These are phyloP conservation scores for Coregonus clupeaformis DNA, from an alignment of 2,113 vertebrate genomes.

Conservation along the genomic window DNA sequence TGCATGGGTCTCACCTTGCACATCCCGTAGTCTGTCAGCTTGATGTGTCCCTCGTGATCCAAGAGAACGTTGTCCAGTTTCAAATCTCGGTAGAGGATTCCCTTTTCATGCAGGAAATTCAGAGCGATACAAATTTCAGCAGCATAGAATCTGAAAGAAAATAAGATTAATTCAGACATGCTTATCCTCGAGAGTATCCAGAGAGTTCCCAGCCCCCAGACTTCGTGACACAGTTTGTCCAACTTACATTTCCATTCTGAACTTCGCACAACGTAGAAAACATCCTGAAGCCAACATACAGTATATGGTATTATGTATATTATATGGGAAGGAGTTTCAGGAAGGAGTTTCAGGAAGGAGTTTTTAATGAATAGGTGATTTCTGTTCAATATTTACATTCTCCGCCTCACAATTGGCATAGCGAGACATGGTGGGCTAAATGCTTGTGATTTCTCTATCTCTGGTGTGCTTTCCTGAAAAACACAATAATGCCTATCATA, in stretches of 20 bases:
- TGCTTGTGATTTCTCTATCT: not conserved
- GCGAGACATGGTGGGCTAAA: not conserved
- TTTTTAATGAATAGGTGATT: too few species aligned
- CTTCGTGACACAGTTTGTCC: not conserved
- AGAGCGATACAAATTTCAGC: conserved; percentile 97
- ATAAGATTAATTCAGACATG: not conserved
- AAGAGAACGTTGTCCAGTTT: conserved; percentile 98
- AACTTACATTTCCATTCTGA: not conserved
- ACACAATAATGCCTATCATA: not conserved
- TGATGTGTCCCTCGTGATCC: conserved; percentile 96
- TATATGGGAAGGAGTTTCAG: too few species aligned
- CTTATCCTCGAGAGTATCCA: not conserved
- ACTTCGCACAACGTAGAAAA: not conserved
- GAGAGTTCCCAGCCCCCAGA: not conserved
- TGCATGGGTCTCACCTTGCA: conserved; percentile 82
- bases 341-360: too few species aligned
- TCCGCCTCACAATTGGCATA: not conserved
- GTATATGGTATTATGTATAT: too few species aligned
- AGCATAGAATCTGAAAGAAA: conserved; percentile 88
- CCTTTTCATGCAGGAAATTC: conserved; percentile 97
- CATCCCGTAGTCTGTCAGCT: conserved; percentile 98
- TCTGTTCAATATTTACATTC: not conserved
- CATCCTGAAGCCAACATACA: not conserved
- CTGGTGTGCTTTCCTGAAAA: not conserved
- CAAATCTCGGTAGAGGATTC: conserved; percentile 96